A percentile compares a stretch with the other conserved stretches of the same genome.
Evolutionary conservation across 2,888 invertebrate species (phyloP).

Genomic region (Yponomeuta cagnagella): DNA sequence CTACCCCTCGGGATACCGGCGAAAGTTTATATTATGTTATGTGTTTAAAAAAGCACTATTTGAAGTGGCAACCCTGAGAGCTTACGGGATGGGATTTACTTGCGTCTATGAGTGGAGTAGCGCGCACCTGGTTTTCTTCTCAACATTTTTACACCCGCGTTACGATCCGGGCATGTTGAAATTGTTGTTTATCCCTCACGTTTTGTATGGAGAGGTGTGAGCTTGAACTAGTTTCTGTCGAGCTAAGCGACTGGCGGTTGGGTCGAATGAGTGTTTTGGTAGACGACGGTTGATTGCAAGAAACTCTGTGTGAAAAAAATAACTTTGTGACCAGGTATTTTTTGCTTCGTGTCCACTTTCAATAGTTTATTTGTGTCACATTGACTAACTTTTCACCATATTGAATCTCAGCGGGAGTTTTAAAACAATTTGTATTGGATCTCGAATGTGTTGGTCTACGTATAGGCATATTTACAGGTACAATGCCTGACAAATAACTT

Average conservation of each 20-base stretch:
- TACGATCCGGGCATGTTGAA: slow-evolving; percentile 1
- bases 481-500: too few species aligned
- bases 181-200: slow-evolving; percentile 10
- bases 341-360: too few species aligned
- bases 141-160: slow-evolving; percentile 31
- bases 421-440: too few species aligned
- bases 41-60: background rate
- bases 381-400: too few species aligned
- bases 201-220: background rate
- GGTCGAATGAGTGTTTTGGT: background rate
- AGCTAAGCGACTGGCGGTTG: background rate
- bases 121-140: slow-evolving; percentile 30
- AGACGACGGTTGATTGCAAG: background rate
- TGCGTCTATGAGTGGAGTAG: slow-evolving; percentile 27
- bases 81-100: slow-evolving; percentile 24
- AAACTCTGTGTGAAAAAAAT: background rate
- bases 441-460: too few species aligned
- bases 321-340: too few species aligned
- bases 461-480: too few species aligned
- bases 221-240: slow-evolving; percentile 1
- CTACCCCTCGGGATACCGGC: too few species aligned
- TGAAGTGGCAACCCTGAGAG: slow-evolving; percentile 23
- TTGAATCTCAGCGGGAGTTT: too few species aligned
- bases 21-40: too few species aligned
- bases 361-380: too few species aligned